These are phyloP conservation scores for Halcyon badia DNA, from an alignment of 2,797 vertebrate genomes.

Conservation along the genomic window DNA sequence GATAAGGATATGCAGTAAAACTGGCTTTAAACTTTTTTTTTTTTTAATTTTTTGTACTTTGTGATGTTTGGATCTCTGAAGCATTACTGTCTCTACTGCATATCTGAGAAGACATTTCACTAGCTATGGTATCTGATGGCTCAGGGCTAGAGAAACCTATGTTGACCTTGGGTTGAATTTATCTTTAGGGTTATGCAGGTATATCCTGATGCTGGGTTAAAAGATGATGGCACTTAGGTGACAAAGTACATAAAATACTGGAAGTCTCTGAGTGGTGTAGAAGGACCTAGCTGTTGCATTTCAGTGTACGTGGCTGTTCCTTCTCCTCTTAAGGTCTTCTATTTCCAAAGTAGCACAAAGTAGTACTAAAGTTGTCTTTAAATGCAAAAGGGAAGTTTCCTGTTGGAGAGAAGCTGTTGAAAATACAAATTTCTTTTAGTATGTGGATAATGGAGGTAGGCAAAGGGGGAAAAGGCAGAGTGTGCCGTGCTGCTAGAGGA, in stretches of 20 bases:
- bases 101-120: neutral
- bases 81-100: neutral
- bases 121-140: neutral
- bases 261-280: too few relatives aligned
- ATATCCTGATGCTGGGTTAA: too few relatives aligned
- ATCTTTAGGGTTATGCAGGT: neutral
- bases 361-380: neutral
- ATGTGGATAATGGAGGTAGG: accelerated
- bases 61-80: neutral
- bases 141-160: neutral
- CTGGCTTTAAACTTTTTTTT: neutral
- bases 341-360: neutral
- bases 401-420: neutral
- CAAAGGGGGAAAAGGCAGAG: neutral
- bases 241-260: too few relatives aligned
- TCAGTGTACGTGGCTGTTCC: neutral
- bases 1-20: neutral
- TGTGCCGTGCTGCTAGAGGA: neutral
- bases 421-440: neutral
- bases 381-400: neutral
- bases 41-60: neutral
- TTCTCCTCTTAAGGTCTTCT: neutral
- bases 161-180: neutral
- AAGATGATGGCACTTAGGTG: too few relatives aligned
- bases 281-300: neutral